A percentile compares a stretch with the other conserved stretches of the same genome.
These are phyloP conservation scores for Acanthosepion lycidas DNA, from an alignment of 2,888 invertebrate genomes.

Conservation along the genomic window DNA sequence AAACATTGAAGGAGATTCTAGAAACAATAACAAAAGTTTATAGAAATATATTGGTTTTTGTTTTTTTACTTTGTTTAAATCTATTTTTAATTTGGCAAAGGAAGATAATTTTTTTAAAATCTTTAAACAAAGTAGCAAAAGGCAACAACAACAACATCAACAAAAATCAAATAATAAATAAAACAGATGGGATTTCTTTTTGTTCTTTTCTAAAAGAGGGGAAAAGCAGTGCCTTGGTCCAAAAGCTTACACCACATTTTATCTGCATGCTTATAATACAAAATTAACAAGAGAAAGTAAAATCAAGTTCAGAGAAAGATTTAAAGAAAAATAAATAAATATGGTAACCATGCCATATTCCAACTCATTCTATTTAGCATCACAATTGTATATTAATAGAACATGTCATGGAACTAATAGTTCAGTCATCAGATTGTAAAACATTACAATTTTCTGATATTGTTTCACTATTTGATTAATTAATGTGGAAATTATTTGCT, in stretches of 20 bases:
- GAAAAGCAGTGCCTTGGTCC: background rate
- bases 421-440: too few species aligned
- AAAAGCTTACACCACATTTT: background rate
- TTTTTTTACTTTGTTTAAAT: too few species aligned
- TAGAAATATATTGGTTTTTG: too few species aligned
- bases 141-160: background rate
- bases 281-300: background rate
- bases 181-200: background rate
- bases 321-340: background rate
- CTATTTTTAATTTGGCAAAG: too few species aligned
- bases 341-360: background rate
- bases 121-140: background rate
- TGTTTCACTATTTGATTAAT: too few species aligned
- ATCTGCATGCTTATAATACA: background rate
- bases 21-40: too few species aligned
- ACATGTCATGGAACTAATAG: background rate
- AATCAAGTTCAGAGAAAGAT: background rate
- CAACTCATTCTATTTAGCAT: background rate
- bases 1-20: too few species aligned
- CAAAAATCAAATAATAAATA: background rate
- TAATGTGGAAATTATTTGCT: background rate
- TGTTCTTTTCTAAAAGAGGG: background rate
- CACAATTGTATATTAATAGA: background rate
- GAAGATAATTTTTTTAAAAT: too few species aligned
- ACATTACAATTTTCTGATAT: too few species aligned